These are phyloP conservation scores for Kuschelorhynchus macadamiae DNA, from an alignment of 2,888 invertebrate species.

Conservation along the genomic window DNA sequence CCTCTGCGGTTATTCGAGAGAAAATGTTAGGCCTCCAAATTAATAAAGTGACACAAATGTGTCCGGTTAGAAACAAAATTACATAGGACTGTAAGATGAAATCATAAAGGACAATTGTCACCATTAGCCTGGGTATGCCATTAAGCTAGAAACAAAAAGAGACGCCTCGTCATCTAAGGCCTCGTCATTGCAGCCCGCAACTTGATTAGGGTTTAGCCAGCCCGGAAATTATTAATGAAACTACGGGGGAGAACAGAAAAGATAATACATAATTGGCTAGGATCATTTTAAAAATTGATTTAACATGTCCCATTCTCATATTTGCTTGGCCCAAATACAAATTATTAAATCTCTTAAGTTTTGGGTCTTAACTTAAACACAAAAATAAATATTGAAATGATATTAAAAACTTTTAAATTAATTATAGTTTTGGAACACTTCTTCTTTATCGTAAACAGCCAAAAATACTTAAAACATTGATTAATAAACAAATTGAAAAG, in stretches of 20 bases:
- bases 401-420: no score
- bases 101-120: constrained; percentile 35
- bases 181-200: constrained; percentile 28
- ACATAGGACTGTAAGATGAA: constrained; percentile 25
- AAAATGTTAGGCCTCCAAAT: constrained; percentile 1
- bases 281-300: no score
- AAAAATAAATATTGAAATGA: no score
- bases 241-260: constrained; percentile 20
- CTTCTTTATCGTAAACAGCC: no score
- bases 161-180: constrained; percentile 26
- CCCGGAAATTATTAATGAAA: constrained; percentile 32
- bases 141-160: constrained; percentile 22
- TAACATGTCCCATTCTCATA: no score
- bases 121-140: constrained; percentile 27
- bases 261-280: constrained; percentile 16
- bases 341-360: constrained; percentile 15
- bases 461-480: no score
- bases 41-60: constrained; percentile 26
- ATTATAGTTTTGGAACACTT: no score
- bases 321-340: no score
- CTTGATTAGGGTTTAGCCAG: constrained; percentile 15
- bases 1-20: no score
- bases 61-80: constrained; percentile 23
- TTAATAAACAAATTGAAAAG: no score
- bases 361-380: no score